Percentiles rank a stretch among this genome's conserved stretches.
phyloP scores from a whole-genome alignment of 2,797 vertebrate genomes.

The Forpus xanthops region DNA sequence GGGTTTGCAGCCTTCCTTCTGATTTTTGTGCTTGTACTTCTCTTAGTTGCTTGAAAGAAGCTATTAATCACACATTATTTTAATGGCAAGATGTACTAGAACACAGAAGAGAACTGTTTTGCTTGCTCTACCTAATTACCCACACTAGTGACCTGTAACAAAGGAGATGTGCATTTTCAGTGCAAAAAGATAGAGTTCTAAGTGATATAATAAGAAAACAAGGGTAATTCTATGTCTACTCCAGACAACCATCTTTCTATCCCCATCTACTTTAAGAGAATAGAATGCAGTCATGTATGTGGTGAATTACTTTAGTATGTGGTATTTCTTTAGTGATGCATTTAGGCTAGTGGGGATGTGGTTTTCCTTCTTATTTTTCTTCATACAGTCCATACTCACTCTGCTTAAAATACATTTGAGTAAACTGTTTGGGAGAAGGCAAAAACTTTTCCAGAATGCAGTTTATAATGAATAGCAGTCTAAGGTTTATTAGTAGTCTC shows the following conservation, averaged over 20 bases:
- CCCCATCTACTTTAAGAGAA: background rate
- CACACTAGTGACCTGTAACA: background rate
- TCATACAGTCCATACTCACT: constrained; percentile 42
- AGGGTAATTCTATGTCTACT: background rate
- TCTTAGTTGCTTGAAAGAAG: background rate
- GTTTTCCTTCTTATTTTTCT: background rate
- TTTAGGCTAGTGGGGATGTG: constrained; percentile 42
- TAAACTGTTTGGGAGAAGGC: constrained; percentile 57
- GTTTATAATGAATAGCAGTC: constrained; percentile 51
- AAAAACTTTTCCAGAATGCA: constrained; percentile 35
- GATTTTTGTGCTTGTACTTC: background rate
- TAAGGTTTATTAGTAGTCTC: constrained; percentile 54
- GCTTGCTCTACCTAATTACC: background rate
- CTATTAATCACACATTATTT: background rate
- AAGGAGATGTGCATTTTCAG: background rate
- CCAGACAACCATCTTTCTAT: background rate
- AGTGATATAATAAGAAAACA: background rate
- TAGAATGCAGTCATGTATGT: background rate
- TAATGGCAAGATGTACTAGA: background rate
- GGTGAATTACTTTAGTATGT: constrained; percentile 17
- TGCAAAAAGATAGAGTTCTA: background rate
- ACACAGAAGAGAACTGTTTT: background rate
- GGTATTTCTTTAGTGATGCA: constrained; percentile 19
- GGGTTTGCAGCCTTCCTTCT: background rate
- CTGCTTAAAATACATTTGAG: constrained; percentile 62